Percentiles rank a stretch among this genome's conserved stretches.
phyloP scores from a whole-genome alignment of 1,140 invertebrate genomes.

The Drosophila repleta region DNA sequence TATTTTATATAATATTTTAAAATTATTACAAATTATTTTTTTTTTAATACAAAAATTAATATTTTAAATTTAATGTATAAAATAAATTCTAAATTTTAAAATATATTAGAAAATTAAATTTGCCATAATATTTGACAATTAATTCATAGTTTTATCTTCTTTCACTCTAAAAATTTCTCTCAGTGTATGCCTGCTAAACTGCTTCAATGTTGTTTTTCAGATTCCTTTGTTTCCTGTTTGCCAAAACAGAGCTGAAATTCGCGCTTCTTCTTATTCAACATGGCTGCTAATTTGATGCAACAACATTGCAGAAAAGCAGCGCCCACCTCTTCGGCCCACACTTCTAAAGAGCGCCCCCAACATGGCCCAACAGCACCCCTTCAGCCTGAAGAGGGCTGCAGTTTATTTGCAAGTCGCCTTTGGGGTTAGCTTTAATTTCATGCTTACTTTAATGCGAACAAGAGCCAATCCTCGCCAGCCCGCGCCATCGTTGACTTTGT shows the following conservation, averaged over 20 bases:
- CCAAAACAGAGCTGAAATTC: slow-evolving; percentile 61
- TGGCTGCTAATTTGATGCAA: slow-evolving; percentile 77
- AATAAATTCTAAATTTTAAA: no score
- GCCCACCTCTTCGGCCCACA: slow-evolving; percentile 2
- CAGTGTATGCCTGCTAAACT: slow-evolving; percentile 12
- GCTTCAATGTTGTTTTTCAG: slow-evolving; percentile 34
- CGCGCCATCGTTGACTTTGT: slow-evolving; percentile 62
- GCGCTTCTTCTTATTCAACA: slow-evolving; percentile 73
- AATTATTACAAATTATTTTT: no score
- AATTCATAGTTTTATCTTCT: no score
- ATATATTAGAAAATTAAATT: no score
- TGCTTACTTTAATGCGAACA: slow-evolving; percentile 81
- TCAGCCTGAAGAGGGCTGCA: slow-evolving; percentile 38
- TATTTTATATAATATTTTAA: no score
- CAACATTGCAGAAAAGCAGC: slow-evolving; percentile 66
- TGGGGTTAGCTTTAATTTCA: slow-evolving; percentile 79
- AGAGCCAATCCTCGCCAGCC: slow-evolving; percentile 31
- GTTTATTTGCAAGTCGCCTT: slow-evolving; percentile 65
- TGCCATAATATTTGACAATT: no score
- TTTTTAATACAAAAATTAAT: no score
- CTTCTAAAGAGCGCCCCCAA: background rate
- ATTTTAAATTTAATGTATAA: no score
- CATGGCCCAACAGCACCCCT: background rate
- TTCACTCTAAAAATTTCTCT: background rate
- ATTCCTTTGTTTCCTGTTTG: slow-evolving; percentile 39